Evolutionary conservation across 1,140 invertebrate genomes (phyloP).

Genomic region (Eurytemora carolleeae): DNA sequence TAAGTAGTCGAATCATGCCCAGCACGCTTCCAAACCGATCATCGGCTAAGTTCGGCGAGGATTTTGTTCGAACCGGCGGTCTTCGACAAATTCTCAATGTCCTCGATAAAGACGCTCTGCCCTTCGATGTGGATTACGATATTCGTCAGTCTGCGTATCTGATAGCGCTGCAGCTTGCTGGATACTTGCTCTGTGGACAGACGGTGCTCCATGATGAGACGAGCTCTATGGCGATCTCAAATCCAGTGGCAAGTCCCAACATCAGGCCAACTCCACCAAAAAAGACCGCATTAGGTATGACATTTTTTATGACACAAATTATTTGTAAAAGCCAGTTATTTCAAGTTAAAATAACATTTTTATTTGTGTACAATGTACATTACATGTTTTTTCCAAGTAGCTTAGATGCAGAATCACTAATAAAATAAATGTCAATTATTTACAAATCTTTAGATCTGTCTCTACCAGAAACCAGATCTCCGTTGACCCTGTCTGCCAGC

Average conservation of each 20-base stretch:
- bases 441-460: too few relatives aligned
- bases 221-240: conserved; percentile 1
- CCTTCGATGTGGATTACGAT: conserved; percentile 30
- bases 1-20: conserved; percentile 31
- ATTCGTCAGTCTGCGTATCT: conserved; percentile 32
- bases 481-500: conserved; percentile 6
- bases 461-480: too few relatives aligned
- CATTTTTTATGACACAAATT: too few relatives aligned
- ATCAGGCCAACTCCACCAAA: conserved; percentile 19
- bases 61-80: conserved; percentile 30
- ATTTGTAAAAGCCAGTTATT: conserved; percentile 3
- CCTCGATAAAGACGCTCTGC: conserved; percentile 29
- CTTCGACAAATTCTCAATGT: conserved; percentile 28
- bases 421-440: too few relatives aligned
- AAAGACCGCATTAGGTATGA: conserved; percentile 18
- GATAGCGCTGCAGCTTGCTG: conserved; percentile 30
- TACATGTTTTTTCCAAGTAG: too few relatives aligned
- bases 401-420: too few relatives aligned
- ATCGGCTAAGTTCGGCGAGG: conserved; percentile 28
- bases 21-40: conserved; percentile 24
- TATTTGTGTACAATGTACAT: too few relatives aligned
- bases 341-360: too few relatives aligned
- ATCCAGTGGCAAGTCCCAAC: neutral
- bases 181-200: conserved; percentile 20
- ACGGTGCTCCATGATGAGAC: neutral